phyloP scores from a whole-genome alignment of 2,888 invertebrate genomes.

The Tinea pellionella region DNA sequence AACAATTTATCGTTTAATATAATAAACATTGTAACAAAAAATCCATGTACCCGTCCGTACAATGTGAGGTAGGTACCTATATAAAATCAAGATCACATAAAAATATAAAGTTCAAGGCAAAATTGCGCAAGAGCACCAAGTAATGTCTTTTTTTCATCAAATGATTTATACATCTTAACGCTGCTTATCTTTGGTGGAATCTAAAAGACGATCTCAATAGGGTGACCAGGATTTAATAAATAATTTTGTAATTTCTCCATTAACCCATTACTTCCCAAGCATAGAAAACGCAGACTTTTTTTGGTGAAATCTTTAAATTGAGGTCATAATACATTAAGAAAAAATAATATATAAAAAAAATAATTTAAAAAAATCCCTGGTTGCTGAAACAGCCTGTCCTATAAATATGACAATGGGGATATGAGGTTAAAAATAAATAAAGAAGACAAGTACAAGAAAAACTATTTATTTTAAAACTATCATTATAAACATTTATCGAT shows the following conservation, averaged over 20 bases:
- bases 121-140: slow-evolving; percentile 7
- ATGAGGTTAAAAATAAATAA: no score
- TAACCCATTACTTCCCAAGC: no score
- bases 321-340: no score
- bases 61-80: not conserved
- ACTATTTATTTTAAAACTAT: no score
- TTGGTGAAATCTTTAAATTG: no score
- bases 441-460: no score
- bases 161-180: slow-evolving; percentile 13
- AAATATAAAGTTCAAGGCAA: slow-evolving; percentile 10
- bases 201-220: not conserved
- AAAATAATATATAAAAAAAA: no score
- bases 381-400: no score
- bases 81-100: not conserved
- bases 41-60: not conserved
- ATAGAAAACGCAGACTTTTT: no score
- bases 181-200: not conserved
- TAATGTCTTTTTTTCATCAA: slow-evolving; percentile 13
- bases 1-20: not conserved
- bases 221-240: not conserved
- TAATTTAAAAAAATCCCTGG: no score
- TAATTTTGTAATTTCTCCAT: not conserved
- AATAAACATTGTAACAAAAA: slow-evolving; percentile 2
- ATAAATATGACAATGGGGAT: no score
- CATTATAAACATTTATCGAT: no score